Conservation (phyloP, 1,140 invertebrate genomes). For the Holotrichia oblita region DNA sequence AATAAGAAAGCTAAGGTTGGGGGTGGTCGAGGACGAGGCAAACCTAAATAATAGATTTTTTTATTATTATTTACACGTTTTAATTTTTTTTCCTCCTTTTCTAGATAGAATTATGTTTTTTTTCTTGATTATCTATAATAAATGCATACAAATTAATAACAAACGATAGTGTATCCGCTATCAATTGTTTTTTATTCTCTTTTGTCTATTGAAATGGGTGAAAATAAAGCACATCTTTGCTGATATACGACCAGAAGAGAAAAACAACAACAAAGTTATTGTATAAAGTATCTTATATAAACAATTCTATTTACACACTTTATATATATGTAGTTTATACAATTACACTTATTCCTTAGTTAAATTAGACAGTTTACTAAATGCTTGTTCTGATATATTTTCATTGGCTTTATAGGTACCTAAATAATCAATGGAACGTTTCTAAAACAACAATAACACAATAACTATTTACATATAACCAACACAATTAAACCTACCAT, state of each 20-base stretch:
- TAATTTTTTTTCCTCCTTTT: too few species aligned
- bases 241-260: too few species aligned
- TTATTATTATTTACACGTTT: too few species aligned
- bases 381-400: constrained; percentile 2
- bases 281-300: background rate
- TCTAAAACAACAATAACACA: background rate
- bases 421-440: constrained; percentile 21
- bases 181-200: too few species aligned
- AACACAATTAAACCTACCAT: constrained; percentile 49
- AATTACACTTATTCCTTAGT: background rate
- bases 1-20: constrained; percentile 56
- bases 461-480: background rate
- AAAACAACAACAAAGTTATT: too few species aligned
- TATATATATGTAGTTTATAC: background rate
- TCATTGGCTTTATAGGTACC: too few species aligned
- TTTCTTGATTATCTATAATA: too few species aligned
- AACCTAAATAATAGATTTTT: constrained; percentile 50
- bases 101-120: too few species aligned
- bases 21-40: constrained; percentile 52
- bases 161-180: too few species aligned
- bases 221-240: too few species aligned
- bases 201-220: too few species aligned
- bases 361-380: constrained; percentile 5
- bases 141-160: too few species aligned
- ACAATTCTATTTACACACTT: constrained; percentile 15